A percentile compares a stretch with the other conserved stretches of the same genome.
Evolutionary conservation across 2,797 vertebrate species (phyloP).

Genomic region (Orestias chungarensis): DNA sequence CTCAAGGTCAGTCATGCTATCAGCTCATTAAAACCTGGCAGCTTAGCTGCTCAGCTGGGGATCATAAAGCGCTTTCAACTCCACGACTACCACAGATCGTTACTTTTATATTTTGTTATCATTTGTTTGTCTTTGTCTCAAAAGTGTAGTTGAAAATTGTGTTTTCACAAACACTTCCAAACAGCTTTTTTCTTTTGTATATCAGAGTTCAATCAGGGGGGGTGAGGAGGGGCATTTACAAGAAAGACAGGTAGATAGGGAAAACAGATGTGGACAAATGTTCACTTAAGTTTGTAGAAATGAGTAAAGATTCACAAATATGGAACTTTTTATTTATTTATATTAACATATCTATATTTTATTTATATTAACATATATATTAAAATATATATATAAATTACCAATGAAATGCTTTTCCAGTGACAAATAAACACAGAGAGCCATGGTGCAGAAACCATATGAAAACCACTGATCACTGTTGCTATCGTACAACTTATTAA

Average conservation of each 20-base stretch:
- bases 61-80: slow-evolving; percentile 11
- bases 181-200: too few species aligned
- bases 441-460: too few species aligned
- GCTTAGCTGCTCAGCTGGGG: background rate
- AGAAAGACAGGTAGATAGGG: background rate
- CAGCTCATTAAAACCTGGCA: slow-evolving; percentile 14
- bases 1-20: slow-evolving; percentile 22
- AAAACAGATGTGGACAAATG: too few species aligned
- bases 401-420: too few species aligned
- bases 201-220: too few species aligned
- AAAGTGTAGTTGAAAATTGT: background rate
- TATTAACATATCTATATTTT: too few species aligned
- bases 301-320: background rate
- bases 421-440: background rate
- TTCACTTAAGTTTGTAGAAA: background rate
- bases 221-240: background rate
- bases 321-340: too few species aligned
- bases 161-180: too few species aligned
- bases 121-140: background rate
- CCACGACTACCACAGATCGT: background rate
- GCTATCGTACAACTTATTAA: background rate
- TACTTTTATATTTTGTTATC: background rate
- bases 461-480: background rate
- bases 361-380: too few species aligned
- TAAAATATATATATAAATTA: too few species aligned